A percentile compares a stretch with the other conserved stretches of the same genome.
These are phyloP conservation scores for Oophaga sylvatica DNA, from an alignment of 2,797 vertebrate species.

Conservation along the genomic window DNA sequence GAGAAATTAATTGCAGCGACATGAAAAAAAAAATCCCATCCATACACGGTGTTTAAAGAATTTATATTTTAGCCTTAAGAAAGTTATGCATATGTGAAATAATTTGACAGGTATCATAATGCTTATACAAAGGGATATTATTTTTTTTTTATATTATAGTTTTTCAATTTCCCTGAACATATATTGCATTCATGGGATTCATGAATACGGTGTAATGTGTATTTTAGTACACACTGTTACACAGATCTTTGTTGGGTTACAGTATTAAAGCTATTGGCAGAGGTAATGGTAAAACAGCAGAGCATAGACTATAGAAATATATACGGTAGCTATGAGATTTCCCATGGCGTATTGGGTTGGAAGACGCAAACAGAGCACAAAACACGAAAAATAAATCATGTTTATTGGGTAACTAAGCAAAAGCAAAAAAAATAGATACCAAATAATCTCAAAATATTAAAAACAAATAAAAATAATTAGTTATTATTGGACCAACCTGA, in stretches of 20 bases:
- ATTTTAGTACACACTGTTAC: neutral
- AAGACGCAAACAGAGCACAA: neutral
- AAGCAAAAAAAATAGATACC: too few species aligned
- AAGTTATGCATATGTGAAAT: conserved; percentile 28
- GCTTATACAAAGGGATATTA: neutral
- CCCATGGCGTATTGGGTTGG: neutral
- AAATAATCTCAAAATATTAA: too few species aligned
- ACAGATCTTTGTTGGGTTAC: neutral
- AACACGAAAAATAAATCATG: neutral
- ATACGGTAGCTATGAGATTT: neutral
- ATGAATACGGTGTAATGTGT: neutral
- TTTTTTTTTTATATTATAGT: conserved; percentile 2
- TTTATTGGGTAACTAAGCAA: too few species aligned
- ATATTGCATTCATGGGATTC: neutral
- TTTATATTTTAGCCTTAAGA: conserved; percentile 28
- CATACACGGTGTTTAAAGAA: conserved; percentile 30
- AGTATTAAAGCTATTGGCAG: neutral
- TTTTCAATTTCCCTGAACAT: conserved; percentile 9
- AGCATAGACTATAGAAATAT: neutral
- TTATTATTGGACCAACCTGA: neutral
- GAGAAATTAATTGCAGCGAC: conserved; percentile 49
- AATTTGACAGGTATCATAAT: conserved; percentile 40
- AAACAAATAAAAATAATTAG: neutral
- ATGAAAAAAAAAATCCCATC: conserved; percentile 3
- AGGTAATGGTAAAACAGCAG: neutral